Base-by-base conservation (phyloP, 2,113 vertebrate genomes). In the Clarias magur region DNA sequence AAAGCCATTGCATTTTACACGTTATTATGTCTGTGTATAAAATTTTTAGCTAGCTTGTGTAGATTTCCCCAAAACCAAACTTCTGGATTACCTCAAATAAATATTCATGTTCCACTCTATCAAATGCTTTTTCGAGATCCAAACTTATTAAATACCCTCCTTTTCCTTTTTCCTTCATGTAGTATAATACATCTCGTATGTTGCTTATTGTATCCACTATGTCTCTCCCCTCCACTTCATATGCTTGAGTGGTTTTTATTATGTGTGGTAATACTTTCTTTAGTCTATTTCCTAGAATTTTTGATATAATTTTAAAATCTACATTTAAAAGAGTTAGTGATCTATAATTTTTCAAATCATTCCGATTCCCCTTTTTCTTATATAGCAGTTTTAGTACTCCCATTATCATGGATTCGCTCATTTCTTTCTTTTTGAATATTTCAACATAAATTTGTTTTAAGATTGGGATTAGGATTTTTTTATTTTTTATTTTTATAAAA, bases 381-480 rank as follows among this genome's bases (percentile, higher is more conserved):
- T 48, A 85, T 12, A 85, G 63, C 27, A 85, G 4, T 6, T 85
- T 85, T 3, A 85, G n/a, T 5, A 85, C 11, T 48, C 84, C 84
- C 27, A 3, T 53, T 9, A 2, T 85, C 72, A n/a, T 78, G 13
- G 21, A 62, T 8, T 27, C 19, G 6, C 72, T 68, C 1, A 53
- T 15, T 11, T 83, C 1, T 27, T 10, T 27, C 53, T 30, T 8
- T 17, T 57, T 27, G 34, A 53, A 70, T 16, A 68, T 2, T 38
- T 56, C 1, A 0, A 17, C n/a, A 83, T 3, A 53, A 25, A 84
- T 15, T 30, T 70, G 10, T 4, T n/a, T 4, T 13, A 70, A 30
- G 27, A 70, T 70, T n/a, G 67, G 67, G 11, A 10, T 30, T 70
- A 83, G 53, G 1, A 34, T 0, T 11, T 68, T 16, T 0, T 34